phyloP scores from a whole-genome alignment of 2,888 invertebrate species.

The Melieria picta region DNA sequence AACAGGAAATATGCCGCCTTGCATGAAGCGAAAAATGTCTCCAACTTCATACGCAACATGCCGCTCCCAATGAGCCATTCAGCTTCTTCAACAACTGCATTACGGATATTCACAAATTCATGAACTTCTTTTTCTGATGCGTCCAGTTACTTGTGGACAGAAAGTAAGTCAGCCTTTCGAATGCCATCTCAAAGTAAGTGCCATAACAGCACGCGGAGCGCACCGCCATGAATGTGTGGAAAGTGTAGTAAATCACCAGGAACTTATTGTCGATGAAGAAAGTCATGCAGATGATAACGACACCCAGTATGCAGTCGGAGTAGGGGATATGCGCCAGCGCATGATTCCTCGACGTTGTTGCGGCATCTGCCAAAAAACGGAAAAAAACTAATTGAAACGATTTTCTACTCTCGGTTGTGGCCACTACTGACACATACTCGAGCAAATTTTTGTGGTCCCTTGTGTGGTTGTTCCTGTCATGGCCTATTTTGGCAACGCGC shows the following conservation, averaged over 20 bases:
- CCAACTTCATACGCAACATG: slow-evolving; percentile 18
- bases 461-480: slow-evolving; percentile 14
- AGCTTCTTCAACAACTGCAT: background rate
- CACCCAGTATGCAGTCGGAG: slow-evolving; percentile 15
- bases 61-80: background rate
- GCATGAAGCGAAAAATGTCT: slow-evolving; percentile 15
- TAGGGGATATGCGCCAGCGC: background rate
- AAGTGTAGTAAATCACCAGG: slow-evolving; percentile 4
- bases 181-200: slow-evolving; percentile 15
- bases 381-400: slow-evolving; percentile 13
- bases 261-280: slow-evolving; percentile 18
- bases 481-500: background rate
- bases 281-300: slow-evolving; percentile 9
- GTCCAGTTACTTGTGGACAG: slow-evolving; percentile 28
- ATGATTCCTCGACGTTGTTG: background rate
- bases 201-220: slow-evolving; percentile 28
- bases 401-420: slow-evolving; percentile 1
- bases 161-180: slow-evolving; percentile 12
- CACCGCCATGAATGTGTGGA: slow-evolving; percentile 19
- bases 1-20: slow-evolving; percentile 17
- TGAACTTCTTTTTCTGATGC: slow-evolving; percentile 4
- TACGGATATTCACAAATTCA: slow-evolving; percentile 16
- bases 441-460: slow-evolving; percentile 36
- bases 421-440: slow-evolving; percentile 29
- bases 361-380: background rate